Conservation (phyloP, 2,113 vertebrate genomes). For the Dasyornis broadbenti region DNA sequence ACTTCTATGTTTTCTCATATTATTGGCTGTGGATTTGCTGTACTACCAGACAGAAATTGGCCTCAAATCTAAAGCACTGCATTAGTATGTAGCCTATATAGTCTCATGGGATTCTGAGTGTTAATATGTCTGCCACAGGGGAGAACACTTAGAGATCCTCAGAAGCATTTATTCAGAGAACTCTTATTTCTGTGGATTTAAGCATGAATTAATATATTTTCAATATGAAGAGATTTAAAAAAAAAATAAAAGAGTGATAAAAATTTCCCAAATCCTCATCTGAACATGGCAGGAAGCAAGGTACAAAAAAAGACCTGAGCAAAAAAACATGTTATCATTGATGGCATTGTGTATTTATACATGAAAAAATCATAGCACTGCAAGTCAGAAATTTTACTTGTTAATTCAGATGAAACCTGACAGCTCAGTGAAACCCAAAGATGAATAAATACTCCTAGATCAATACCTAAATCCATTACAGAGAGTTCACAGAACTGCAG, state of each 20-base stretch:
- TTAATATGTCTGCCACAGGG: neutral
- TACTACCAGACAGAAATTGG: neutral
- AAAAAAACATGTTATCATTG: neutral
- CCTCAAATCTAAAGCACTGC: neutral
- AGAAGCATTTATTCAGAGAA: neutral
- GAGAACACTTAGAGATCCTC: neutral
- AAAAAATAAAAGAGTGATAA: neutral
- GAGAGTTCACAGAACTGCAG: neutral
- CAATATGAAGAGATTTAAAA: neutral
- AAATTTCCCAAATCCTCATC: neutral
- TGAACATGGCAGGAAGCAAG: neutral
- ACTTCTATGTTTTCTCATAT: neutral
- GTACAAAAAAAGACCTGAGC: neutral
- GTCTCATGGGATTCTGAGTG: neutral
- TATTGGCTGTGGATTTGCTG: neutral
- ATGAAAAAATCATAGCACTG: neutral
- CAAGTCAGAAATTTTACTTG: conserved; percentile 14
- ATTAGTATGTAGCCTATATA: neutral
- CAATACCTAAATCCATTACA: conserved; percentile 8
- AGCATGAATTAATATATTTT: neutral
- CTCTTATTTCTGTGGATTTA: neutral
- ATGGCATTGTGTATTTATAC: neutral
- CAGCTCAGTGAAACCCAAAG: neutral
- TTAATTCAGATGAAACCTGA: conserved; percentile 27
- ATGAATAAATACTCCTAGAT: neutral